Evolutionary conservation across 2,797 vertebrate species (phyloP).

Genomic region (Tokudaia tokunoshimensis): DNA sequence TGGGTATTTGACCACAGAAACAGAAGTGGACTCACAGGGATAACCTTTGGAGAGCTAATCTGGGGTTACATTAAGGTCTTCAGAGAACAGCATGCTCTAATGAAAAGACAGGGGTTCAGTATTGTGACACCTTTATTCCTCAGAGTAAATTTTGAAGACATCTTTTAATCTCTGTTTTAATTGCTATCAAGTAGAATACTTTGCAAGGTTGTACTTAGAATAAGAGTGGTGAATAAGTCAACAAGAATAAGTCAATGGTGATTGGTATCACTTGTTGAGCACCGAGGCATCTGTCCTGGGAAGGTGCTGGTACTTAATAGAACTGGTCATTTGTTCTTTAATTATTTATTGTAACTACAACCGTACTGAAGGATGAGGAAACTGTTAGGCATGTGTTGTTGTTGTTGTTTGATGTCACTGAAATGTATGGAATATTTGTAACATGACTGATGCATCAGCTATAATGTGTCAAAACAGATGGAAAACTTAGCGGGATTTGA

Average conservation of each 20-base stretch:
- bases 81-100: neutral
- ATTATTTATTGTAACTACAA: neutral
- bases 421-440: neutral
- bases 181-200: neutral
- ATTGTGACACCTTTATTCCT: neutral
- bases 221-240: neutral
- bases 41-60: neutral
- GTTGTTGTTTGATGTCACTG: neutral
- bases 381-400: neutral
- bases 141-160: neutral
- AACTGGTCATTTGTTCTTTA: neutral
- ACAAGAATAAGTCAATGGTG: neutral
- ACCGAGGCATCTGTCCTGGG: neutral
- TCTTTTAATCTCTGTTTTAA: constrained; percentile 21
- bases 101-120: neutral
- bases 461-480: neutral
- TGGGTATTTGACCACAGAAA: neutral
- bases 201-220: constrained; percentile 15
- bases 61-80: neutral
- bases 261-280: neutral
- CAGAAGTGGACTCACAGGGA: neutral
- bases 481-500: neutral
- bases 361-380: neutral
- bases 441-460: neutral
- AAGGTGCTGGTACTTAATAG: neutral